Percentiles rank a stretch among this genome's conserved stretches.
Evolutionary conservation across 92 coral and sea anemone species (phyloP).

Genomic region (Chrysogorgia sp.): DNA sequence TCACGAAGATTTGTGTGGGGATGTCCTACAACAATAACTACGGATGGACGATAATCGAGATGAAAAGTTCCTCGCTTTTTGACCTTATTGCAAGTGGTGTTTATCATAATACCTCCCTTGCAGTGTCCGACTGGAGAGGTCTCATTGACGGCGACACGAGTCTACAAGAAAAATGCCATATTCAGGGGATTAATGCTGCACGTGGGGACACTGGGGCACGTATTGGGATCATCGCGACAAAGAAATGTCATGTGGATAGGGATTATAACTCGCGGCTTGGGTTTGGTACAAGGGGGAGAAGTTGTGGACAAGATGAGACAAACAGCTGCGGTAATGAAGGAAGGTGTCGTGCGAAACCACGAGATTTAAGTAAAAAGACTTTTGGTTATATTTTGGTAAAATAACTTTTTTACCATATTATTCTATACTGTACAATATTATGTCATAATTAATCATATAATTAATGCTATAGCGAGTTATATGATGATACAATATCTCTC

Average conservation of each 20-base stretch:
- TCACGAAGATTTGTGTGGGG: constrained; percentile 35
- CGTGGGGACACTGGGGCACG: constrained; percentile 43
- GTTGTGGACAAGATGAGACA: constrained; percentile 49
- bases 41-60: constrained; percentile 10
- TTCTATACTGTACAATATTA: too few relatives aligned
- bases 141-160: constrained; percentile 3
- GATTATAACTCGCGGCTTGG: constrained; percentile 42
- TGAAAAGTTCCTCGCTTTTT: constrained; percentile 22
- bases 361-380: constrained; percentile 2
- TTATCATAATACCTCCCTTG: background rate
- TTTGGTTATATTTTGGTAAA: constrained; percentile 27
- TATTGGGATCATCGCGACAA: constrained; percentile 44
- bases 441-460: too few relatives aligned
- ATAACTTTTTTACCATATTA: background rate
- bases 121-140: constrained; percentile 6
- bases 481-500: too few relatives aligned
- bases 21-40: constrained; percentile 17
- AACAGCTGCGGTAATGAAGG: constrained; percentile 48
- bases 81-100: constrained; percentile 22
- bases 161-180: constrained; percentile 15
- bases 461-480: too few relatives aligned
- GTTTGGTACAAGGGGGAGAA: constrained; percentile 34
- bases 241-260: background rate
- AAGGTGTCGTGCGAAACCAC: constrained; percentile 9
- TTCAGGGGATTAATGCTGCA: constrained; percentile 28